Evolutionary conservation across 1,140 invertebrate genomes (phyloP), one percentile per base, ranked within the genome.

Genomic region (Diachasma alloeum): DNA sequence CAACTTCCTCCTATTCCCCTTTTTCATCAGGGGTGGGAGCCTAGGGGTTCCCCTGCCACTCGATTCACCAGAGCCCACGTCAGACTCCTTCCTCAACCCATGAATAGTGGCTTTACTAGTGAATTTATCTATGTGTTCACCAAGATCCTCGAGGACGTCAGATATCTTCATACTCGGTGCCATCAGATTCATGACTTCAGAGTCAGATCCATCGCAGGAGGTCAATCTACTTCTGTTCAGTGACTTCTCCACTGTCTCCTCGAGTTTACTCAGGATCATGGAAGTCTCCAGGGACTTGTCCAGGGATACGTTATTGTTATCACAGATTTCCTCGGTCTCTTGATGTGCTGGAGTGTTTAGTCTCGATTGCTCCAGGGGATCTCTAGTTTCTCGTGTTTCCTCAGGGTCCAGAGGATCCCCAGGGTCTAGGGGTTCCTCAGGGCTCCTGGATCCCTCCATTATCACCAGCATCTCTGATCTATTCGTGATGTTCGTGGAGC

Each of bases 401-500:
- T 46, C 11, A 46, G 44, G 44, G 10, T 3, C 17, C 0, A 19
- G 48, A 53, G 48, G 11, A 63, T 26, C 24, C 26, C 6, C 13
- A 24, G 19, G 24, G 0, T 11, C 19, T 39, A 36, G 4, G 39
- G 69, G 24, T n/a, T 71, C 59, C n/a, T 69, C 56, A 1, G 72
- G 17, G 2, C 11, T 68, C 31, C 84, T 86, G 10, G 77, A 79
- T 56, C 79, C 83, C 68, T 84, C 76, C 11, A 85, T 26, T 48
- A 83, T 87, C 36, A 79, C 84, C 39, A 82, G 69, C n/a, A 80
- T 80, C 11, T 83, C 79, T 2, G 70, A 42, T 72, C 84, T 84
- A 36, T 82, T 84, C 56, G 85, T 87, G 13, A 78, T 59, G 70
- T 86, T 86, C 10, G 74, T 74, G 68, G 85, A 84, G 66, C 84